Evolutionary conservation across 2,113 vertebrate species (phyloP).

Genomic region (Anthoscopus minutus): DNA sequence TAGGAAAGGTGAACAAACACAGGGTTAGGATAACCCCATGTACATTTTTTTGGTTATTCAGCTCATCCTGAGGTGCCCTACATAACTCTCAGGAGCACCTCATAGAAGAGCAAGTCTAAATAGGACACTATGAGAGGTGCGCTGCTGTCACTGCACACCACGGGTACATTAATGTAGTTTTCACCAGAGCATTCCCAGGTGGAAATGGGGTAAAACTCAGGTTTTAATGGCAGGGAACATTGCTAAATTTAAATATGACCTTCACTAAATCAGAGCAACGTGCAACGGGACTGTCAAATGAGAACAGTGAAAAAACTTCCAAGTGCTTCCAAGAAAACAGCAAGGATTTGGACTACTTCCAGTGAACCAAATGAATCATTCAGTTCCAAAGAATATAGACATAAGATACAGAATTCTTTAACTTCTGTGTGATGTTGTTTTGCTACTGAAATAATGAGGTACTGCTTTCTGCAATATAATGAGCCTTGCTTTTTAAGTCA

Average conservation of each 20-base stretch:
- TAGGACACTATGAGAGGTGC: background rate
- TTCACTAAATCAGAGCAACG: conserved; percentile 2
- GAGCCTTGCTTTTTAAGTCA: background rate
- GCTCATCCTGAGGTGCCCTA: background rate
- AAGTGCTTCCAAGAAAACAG: background rate
- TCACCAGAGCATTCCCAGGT: background rate
- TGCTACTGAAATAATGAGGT: background rate
- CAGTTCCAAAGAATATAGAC: background rate
- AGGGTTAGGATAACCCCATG: background rate
- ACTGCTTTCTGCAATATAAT: background rate
- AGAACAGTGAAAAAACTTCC: background rate
- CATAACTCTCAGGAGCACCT: background rate
- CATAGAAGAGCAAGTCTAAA: background rate
- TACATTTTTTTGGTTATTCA: background rate
- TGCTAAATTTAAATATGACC: conserved; percentile 20
- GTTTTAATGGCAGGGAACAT: background rate
- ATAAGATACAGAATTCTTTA: background rate
- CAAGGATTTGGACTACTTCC: background rate
- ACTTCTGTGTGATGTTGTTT: background rate
- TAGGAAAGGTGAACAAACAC: background rate
- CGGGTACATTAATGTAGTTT: fast-evolving
- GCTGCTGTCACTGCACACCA: background rate
- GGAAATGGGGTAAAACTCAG: background rate
- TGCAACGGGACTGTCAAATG: background rate
- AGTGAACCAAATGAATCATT: background rate